These are phyloP conservation scores for Coelopa pilipes DNA, from an alignment of 2,888 invertebrate species.

Conservation along the genomic window DNA sequence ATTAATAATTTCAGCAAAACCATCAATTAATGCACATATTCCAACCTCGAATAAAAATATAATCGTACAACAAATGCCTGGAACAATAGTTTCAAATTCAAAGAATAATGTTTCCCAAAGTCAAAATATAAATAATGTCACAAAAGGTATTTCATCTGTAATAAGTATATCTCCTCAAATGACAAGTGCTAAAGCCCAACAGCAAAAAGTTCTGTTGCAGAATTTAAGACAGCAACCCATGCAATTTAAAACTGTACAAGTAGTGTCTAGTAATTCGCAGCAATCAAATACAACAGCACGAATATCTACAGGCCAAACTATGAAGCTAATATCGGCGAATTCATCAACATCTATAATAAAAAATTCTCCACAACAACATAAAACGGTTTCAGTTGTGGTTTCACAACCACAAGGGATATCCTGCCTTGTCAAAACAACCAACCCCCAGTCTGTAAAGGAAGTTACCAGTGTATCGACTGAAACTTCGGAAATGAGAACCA, in stretches of 20 bases:
- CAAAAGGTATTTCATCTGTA: slow-evolving; percentile 37
- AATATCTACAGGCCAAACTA: slow-evolving; percentile 26
- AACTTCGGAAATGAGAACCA: slow-evolving; percentile 21
- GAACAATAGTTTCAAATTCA: slow-evolving; percentile 38
- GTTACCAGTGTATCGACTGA: background rate
- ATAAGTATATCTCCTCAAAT: slow-evolving; percentile 9
- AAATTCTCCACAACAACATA: slow-evolving; percentile 14
- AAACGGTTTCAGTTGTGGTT: slow-evolving; percentile 17
- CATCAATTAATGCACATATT: slow-evolving; percentile 52
- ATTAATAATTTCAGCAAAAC: slow-evolving; percentile 49
- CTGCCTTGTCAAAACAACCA: slow-evolving; percentile 40
- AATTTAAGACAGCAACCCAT: slow-evolving; percentile 61
- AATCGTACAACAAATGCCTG: slow-evolving; percentile 45
- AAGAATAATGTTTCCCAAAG: slow-evolving; percentile 40
- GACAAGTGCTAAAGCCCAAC: slow-evolving; percentile 56
- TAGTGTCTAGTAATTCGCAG: slow-evolving; percentile 40
- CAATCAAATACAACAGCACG: slow-evolving; percentile 42
- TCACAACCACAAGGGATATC: slow-evolving; percentile 42
- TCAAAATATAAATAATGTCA: slow-evolving; percentile 36
- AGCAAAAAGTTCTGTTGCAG: slow-evolving; percentile 63
- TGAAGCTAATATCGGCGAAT: slow-evolving; percentile 15
- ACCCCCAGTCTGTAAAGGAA: slow-evolving; percentile 38
- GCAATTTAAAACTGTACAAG: slow-evolving; percentile 52
- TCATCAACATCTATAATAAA: slow-evolving; percentile 22
- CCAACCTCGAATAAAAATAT: slow-evolving; percentile 41